Evolutionary conservation across 2,797 vertebrate genomes (phyloP).

Genomic region (Garrulus glandarius): DNA sequence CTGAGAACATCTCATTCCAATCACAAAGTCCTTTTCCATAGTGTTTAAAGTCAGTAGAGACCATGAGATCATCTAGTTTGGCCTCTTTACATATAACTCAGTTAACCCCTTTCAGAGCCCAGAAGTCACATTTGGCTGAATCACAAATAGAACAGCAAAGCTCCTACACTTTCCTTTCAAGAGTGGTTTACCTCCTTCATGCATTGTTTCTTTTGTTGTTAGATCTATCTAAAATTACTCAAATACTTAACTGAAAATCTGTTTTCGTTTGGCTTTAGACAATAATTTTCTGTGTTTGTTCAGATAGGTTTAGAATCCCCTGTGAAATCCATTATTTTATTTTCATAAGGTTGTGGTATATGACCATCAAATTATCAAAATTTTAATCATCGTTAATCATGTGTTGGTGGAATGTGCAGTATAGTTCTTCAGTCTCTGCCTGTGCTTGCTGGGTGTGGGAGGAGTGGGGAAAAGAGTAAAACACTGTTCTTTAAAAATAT

Average conservation of each 20-base stretch:
- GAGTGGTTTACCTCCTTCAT: not conserved
- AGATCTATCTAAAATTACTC: not conserved
- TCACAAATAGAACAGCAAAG: not conserved
- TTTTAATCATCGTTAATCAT: not conserved
- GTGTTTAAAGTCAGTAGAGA: slow-evolving; percentile 41
- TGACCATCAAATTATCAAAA: not conserved
- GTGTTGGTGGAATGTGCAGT: not conserved
- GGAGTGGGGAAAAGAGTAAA: not conserved
- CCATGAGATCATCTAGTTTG: slow-evolving; percentile 54
- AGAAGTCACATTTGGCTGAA: not conserved
- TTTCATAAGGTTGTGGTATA: not conserved
- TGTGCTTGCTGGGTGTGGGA: not conserved
- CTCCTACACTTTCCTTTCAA: not conserved
- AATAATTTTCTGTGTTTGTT: not conserved
- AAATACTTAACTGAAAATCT: not conserved
- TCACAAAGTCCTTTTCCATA: slow-evolving; percentile 37
- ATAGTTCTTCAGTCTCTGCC: not conserved
- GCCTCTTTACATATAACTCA: not conserved
- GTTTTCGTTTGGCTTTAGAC: not conserved
- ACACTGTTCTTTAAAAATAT: not conserved
- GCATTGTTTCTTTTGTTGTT: not conserved
- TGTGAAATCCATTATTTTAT: not conserved
- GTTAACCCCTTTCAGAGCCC: slow-evolving; percentile 24
- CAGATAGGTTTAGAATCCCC: not conserved
- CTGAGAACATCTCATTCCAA: slow-evolving; percentile 49